A percentile compares a stretch with the other conserved stretches of the same genome.
Conservation (phyloP, 1,140 invertebrate species). For the Lepidurus packardi region DNA sequence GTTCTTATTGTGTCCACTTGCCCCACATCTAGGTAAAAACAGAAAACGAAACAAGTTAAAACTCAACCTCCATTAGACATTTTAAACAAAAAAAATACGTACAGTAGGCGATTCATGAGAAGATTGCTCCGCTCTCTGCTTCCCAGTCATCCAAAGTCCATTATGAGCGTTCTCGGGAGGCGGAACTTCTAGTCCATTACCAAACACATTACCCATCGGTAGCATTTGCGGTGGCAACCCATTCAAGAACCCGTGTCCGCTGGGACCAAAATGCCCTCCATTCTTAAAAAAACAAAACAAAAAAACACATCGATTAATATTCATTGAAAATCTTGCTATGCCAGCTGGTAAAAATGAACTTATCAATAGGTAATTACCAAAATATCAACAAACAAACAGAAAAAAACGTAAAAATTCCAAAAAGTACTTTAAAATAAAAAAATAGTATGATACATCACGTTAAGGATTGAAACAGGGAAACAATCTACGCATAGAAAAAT, state of each 20-base stretch:
- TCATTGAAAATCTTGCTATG: not conserved
- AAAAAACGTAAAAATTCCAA: too few species aligned
- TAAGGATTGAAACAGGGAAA: not conserved
- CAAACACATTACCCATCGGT: not conserved
- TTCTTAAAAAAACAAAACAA: not conserved
- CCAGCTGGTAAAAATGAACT: too few species aligned
- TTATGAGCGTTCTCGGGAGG: not conserved
- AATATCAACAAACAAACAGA: too few species aligned
- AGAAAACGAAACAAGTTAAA: not conserved
- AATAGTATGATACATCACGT: not conserved
- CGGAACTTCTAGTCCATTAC: not conserved
- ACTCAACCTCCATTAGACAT: not conserved
- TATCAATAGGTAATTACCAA: too few species aligned
- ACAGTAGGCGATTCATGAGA: slow-evolving; percentile 17
- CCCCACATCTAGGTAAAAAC: not conserved
- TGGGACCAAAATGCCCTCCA: not conserved
- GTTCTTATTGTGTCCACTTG: not conserved
- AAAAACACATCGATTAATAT: not conserved
- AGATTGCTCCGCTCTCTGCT: not conserved
- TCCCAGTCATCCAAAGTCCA: not conserved
- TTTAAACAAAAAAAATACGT: not conserved
- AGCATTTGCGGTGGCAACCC: not conserved
- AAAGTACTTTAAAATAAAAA: not conserved
- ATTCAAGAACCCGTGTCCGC: not conserved
- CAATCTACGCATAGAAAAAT: not conserved